phyloP scores from a whole-genome alignment of 2,113 vertebrate genomes.

The Melanerpes aurifrons region DNA sequence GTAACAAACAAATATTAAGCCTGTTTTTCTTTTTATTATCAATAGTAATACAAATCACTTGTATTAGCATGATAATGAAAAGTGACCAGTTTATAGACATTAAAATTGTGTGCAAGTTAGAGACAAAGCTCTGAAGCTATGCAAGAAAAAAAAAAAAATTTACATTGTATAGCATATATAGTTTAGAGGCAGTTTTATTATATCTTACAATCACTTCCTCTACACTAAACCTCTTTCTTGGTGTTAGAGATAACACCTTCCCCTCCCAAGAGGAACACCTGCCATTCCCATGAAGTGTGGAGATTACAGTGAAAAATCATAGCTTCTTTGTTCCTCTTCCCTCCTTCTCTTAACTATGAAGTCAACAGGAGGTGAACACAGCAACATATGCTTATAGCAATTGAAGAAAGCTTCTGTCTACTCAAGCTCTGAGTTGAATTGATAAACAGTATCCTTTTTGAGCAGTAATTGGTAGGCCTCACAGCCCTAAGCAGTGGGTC shows the following conservation, averaged over 20 bases:
- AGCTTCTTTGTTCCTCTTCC: slow-evolving; percentile 31
- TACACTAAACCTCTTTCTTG: slow-evolving; percentile 16
- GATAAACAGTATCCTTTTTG: slow-evolving; percentile 1
- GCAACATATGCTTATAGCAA: slow-evolving; percentile 59
- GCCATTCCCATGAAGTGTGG: slow-evolving; percentile 47
- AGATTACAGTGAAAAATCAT: neutral
- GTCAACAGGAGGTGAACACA: slow-evolving; percentile 52
- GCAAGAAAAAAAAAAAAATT: neutral
- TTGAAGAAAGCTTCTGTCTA: slow-evolving; percentile 40
- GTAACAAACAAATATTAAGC: slow-evolving; percentile 1
- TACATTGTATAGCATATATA: slow-evolving; percentile 17
- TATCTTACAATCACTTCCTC: slow-evolving; percentile 41
- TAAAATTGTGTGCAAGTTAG: slow-evolving; percentile 44
- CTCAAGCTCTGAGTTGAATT: neutral
- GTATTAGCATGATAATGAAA: slow-evolving; percentile 64
- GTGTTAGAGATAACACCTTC: slow-evolving; percentile 54
- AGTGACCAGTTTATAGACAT: slow-evolving; percentile 38
- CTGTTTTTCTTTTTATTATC: slow-evolving; percentile 68
- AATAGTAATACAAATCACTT: slow-evolving; percentile 57
- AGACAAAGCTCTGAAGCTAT: slow-evolving; percentile 47
- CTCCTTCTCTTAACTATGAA: slow-evolving; percentile 19
- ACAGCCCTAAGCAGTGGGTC: neutral
- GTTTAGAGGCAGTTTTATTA: slow-evolving; percentile 57
- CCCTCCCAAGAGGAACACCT: slow-evolving; percentile 56
- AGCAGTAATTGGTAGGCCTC: neutral